phyloP scores from a whole-genome alignment of 2,888 invertebrate species.

The Mayetiola destructor region DNA sequence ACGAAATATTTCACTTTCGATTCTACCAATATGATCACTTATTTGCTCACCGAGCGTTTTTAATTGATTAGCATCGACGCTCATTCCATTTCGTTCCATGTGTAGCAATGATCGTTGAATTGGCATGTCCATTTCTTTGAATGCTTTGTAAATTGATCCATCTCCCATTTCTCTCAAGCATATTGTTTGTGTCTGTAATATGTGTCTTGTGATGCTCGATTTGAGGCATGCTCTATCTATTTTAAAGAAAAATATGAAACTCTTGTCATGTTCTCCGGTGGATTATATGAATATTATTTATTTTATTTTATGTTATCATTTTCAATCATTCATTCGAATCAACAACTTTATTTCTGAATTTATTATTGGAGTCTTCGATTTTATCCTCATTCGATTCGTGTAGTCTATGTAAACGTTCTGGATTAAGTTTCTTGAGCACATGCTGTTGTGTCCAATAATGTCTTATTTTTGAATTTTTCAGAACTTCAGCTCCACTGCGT shows the following conservation, averaged over 20 bases:
- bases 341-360: background rate
- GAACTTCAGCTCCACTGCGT: conserved; percentile 27
- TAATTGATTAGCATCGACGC: conserved; percentile 45
- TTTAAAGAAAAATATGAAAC: too few relatives aligned
- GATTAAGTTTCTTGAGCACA: background rate
- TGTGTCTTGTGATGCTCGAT: conserved; percentile 19
- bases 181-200: conserved; percentile 30
- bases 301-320: too few relatives aligned
- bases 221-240: background rate
- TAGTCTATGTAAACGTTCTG: background rate
- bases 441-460: conserved; percentile 24
- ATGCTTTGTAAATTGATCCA: conserved; percentile 29
- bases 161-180: conserved; percentile 33
- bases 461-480: conserved; percentile 26
- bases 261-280: too few relatives aligned
- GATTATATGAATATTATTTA: too few relatives aligned
- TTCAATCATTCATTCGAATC: too few relatives aligned
- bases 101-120: conserved; percentile 49
- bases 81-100: conserved; percentile 71
- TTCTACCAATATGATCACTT: conserved; percentile 44
- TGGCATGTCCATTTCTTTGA: conserved; percentile 59
- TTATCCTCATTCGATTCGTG: background rate
- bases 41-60: conserved; percentile 47
- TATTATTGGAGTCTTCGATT: background rate
- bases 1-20: conserved; percentile 59